Evolutionary conservation across 1,140 invertebrate genomes (phyloP).

Genomic region (Drosophila tropicalis): DNA sequence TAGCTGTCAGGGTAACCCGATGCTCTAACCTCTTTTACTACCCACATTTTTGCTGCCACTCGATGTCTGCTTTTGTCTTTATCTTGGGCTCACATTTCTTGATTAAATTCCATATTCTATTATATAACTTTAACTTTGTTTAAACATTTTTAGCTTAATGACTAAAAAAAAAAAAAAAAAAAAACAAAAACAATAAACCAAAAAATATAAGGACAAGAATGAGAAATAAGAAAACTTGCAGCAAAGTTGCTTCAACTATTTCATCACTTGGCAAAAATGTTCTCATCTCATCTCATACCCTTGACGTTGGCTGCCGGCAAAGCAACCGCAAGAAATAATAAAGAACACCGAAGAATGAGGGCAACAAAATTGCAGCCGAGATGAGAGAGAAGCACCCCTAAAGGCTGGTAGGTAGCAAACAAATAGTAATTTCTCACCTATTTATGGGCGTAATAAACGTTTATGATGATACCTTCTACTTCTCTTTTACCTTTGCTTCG

Average conservation of each 20-base stretch:
- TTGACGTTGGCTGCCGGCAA: neutral
- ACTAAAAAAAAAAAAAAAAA: neutral
- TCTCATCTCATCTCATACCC: constrained; percentile 7
- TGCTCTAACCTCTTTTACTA: neutral
- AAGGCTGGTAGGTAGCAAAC: constrained; percentile 44
- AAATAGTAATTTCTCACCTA: constrained; percentile 78
- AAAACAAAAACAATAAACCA: neutral
- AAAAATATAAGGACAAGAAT: neutral
- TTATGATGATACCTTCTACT: constrained; percentile 65
- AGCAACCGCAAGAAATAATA: constrained; percentile 58
- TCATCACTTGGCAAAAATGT: constrained; percentile 14
- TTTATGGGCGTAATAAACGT: constrained; percentile 77
- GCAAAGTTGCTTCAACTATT: constrained; percentile 17
- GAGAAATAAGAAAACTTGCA: neutral
- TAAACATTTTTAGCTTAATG: constrained; percentile 5
- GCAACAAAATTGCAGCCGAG: constrained; percentile 70
- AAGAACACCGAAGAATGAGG: constrained; percentile 47
- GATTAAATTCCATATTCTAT: constrained; percentile 19
- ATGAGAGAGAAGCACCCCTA: constrained; percentile 25
- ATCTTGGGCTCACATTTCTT: constrained; percentile 1
- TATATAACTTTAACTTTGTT: constrained; percentile 11
- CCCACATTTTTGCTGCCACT: neutral
- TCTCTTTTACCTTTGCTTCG: neutral
- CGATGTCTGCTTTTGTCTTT: neutral
- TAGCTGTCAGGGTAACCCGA: neutral